phyloP scores from a whole-genome alignment of 2,797 vertebrate species.

The Gastrophryne carolinensis region DNA sequence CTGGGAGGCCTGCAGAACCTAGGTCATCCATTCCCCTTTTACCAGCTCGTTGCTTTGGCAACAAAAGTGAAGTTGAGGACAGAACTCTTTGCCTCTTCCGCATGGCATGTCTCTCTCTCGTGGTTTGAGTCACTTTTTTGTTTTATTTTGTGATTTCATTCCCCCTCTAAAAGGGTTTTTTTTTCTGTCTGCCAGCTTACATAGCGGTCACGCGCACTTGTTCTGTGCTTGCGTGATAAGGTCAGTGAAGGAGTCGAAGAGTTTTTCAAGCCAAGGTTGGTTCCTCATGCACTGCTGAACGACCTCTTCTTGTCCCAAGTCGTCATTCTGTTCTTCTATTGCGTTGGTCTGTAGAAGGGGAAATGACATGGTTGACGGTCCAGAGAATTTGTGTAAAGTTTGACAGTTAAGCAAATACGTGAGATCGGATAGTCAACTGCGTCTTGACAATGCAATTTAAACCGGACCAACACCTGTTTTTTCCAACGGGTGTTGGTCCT shows the following conservation, averaged over 20 bases:
- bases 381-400: too few relatives aligned
- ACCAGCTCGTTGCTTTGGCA: slow-evolving; percentile 6
- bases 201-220: slow-evolving; percentile 63
- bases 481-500: too few relatives aligned
- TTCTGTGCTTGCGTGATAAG: slow-evolving; percentile 81
- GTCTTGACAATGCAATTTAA: too few relatives aligned
- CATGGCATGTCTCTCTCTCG: slow-evolving; percentile 41
- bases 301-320: slow-evolving; percentile 91
- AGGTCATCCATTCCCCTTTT: slow-evolving; percentile 15
- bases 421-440: too few relatives aligned
- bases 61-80: slow-evolving; percentile 27
- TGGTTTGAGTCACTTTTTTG: slow-evolving; percentile 33
- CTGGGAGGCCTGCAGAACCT: slow-evolving; percentile 31
- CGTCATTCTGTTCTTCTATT: slow-evolving; percentile 87
- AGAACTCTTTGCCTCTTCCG: slow-evolving; percentile 32
- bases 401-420: too few relatives aligned
- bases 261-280: slow-evolving; percentile 90
- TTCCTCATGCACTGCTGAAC: slow-evolving; percentile 96
- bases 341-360: slow-evolving; percentile 76
- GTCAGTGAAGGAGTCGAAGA: slow-evolving; percentile 90
- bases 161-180: slow-evolving; percentile 27
- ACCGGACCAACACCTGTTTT: too few relatives aligned
- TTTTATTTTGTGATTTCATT: slow-evolving; percentile 24
- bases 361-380: too few relatives aligned
- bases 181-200: not conserved